Evolutionary conservation across 2,888 invertebrate genomes (phyloP), one percentile per base, ranked within the genome.

Genomic region (Linnaemya vulpina): DNA sequence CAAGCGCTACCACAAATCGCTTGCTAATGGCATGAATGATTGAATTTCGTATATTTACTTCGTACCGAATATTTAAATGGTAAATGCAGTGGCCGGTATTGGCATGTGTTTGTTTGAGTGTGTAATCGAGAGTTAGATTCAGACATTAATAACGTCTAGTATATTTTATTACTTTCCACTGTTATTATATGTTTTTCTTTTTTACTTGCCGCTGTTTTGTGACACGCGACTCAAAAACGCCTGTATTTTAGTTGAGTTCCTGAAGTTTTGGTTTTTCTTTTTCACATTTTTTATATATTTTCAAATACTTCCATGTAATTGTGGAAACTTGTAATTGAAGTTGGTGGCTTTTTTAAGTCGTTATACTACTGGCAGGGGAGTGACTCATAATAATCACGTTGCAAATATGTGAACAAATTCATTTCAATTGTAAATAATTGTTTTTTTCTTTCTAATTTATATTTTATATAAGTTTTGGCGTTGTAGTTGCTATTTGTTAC

Each of bases 361-460:
- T 77, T 68, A 25, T 11, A 74, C 67, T 38, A 80, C 60, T 35
- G 60, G 17, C 4, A 38, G 65, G 68, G 53, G 73, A 73, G 60
- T 70, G 81, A 70, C 53, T 75, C 60, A 75, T 81, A 30, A 62
- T 75, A 75, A 68, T 55, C 55, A 55, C 62, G 38, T 62, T 68
- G 38, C 17, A 81, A 81, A 62, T 62, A 70, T 55, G 68, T 75
- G 53, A 79, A 74, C 60, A 74, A 74, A 74, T 70, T 76, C 46
- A 73, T 75, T 78, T 70, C 71, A 62, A 65, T 58, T 80, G 73
- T 49, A 63, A 63, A 58, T 46, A 71, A 58, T 13, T 40, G 13
- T 40, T 40, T 58, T 30, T 46, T 70, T 40, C 9, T 77, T 51
- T 17, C 1, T 30, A 30, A 30, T 58, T 58, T 13, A 11, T n/a